Evolutionary conservation across 2,888 invertebrate species (phyloP), one percentile per base, ranked within the genome.

Genomic region (Drosophila nr. medialis): DNA sequence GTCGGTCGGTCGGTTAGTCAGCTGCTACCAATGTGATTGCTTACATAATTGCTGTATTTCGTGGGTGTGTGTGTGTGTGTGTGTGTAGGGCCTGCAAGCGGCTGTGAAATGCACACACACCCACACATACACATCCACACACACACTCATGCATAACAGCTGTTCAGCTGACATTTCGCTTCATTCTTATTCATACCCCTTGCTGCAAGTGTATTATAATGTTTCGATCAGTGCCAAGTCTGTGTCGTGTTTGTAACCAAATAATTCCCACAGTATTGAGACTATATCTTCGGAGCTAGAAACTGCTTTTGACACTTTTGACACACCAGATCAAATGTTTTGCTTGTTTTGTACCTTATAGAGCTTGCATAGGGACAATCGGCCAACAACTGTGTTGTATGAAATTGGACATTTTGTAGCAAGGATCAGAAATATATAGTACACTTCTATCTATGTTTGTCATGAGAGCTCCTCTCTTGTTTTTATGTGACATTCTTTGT

Each of bases 21-120:
- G 72, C 67, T 66, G 55, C 58, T 27, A 21, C 15, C 45, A 24
- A 24, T 45, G 38, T 11, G 27, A 15, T 30, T 60, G 72, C 77
- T 77, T 77, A 77, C 75, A 77, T 77, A 77, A 77, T 75, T 77
- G 75, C 64, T 64, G 75, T 72, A 67, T 51, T 56, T 51, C 18
- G 27, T 30, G 62, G 40, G 30, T 54, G 32, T 38, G 13, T 15
- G 30, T 32, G 7, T 38, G 21, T 56, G 21, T 48, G 13, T 34
- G 36, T 59, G 38, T 27, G 40, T 21, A 11, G 11, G 42, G 5
- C 21, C 42, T 11, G 21, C 11, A 42, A 42, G 21, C 40, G 21
- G 40, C 40, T 42, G 21, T 42, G 5, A 5, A 42, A 29, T 29
- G 34, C 56, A 51, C 42, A 32, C 5, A 42, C 38, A 45, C 29